Evolutionary conservation across 2,113 vertebrate species (phyloP).

Genomic region (Boleophthalmus pectinirostris): DNA sequence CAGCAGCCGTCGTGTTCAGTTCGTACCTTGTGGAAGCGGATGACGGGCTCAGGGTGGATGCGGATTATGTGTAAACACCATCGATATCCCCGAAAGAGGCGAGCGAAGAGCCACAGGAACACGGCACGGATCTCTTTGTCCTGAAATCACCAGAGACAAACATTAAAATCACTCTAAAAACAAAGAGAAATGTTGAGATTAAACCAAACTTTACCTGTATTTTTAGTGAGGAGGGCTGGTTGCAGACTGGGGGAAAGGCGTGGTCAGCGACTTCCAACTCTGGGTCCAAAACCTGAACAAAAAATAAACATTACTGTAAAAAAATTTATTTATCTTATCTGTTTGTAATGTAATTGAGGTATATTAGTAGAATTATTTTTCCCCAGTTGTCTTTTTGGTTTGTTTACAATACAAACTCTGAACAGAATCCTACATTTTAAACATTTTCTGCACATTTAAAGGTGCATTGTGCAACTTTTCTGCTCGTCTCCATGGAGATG

Average conservation of each 20-base stretch:
- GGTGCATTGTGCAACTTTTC: too few relatives aligned
- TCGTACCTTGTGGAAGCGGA: constrained; percentile 94
- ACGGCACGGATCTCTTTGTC: constrained; percentile 95
- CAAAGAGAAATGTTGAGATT: neutral
- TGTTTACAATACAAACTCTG: too few relatives aligned
- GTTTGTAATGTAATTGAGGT: too few relatives aligned
- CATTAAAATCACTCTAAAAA: neutral
- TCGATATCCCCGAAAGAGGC: constrained; percentile 94
- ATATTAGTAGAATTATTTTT: too few relatives aligned
- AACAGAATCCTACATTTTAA: too few relatives aligned
- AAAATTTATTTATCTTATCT: too few relatives aligned
- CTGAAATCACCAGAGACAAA: constrained; percentile 67
- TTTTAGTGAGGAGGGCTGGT: constrained; percentile 84
- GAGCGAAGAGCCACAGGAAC: constrained; percentile 93
- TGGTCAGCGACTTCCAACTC: constrained; percentile 91
- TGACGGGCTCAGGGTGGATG: constrained; percentile 95
- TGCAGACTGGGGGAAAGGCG: constrained; percentile 85
- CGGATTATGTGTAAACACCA: constrained; percentile 98
- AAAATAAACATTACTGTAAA: neutral
- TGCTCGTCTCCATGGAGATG: too few relatives aligned
- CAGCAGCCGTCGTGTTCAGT: neutral
- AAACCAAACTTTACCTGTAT: constrained; percentile 83
- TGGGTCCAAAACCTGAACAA: constrained; percentile 87
- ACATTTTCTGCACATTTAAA: too few relatives aligned
- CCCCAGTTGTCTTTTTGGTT: too few relatives aligned